phyloP scores from a whole-genome alignment of 1,140 invertebrate genomes.

The Drosophila ficusphila region DNA sequence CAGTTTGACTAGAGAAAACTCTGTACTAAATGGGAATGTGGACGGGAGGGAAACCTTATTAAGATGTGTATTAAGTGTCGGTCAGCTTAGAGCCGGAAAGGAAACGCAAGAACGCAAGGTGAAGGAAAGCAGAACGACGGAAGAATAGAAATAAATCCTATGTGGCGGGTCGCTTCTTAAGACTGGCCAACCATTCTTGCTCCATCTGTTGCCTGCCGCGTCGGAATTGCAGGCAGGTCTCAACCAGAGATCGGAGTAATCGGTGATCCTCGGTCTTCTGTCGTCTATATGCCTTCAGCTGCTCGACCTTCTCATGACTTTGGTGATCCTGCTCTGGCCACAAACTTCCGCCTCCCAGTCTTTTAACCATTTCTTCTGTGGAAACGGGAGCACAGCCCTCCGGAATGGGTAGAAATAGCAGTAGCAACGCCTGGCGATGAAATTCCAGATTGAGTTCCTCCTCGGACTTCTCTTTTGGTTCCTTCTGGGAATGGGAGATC shows the following conservation, averaged over 20 bases:
- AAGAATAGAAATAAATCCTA: background rate
- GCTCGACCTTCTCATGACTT: background rate
- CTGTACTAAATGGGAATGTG: background rate
- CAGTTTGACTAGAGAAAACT: conserved; percentile 6
- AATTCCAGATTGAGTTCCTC: background rate
- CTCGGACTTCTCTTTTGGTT: background rate
- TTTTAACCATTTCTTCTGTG: background rate
- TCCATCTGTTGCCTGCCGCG: background rate
- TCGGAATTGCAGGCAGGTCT: background rate
- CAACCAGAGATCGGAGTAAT: background rate
- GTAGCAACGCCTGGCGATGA: background rate
- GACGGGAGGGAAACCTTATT: conserved; percentile 16
- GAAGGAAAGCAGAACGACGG: background rate
- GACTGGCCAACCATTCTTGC: background rate
- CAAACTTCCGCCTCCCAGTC: too few species aligned
- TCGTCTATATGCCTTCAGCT: background rate
- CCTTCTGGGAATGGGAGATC: too few species aligned
- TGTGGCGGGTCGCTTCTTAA: background rate
- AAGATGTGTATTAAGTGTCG: conserved; percentile 12
- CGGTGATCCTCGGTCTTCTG: background rate
- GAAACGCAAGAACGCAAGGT: background rate
- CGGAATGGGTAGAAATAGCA: background rate
- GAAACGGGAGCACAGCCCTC: too few species aligned
- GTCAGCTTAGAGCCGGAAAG: conserved; percentile 9
- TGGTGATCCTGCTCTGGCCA: too few species aligned